Evolutionary conservation across 2,797 vertebrate species (phyloP).

Genomic region (Lemur catta): DNA sequence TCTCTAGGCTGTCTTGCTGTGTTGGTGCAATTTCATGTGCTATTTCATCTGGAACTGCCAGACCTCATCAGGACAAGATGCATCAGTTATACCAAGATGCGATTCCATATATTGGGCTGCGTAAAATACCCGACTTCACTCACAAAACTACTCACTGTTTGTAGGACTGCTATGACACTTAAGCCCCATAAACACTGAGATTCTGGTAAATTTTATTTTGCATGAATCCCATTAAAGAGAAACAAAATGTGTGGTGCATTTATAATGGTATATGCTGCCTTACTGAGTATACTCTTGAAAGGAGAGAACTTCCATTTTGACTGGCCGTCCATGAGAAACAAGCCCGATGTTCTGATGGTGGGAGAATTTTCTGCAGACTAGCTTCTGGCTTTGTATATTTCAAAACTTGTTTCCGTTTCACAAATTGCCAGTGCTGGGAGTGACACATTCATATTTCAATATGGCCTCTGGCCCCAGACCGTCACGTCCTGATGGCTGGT

Average conservation of each 20-base stretch:
- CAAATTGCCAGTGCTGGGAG: background rate
- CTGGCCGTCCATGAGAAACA: background rate
- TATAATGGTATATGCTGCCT: background rate
- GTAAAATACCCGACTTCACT: background rate
- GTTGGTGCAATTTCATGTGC: background rate
- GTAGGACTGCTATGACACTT: background rate
- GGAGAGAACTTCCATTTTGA: background rate
- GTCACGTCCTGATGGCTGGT: accelerated
- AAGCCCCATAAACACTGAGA: background rate
- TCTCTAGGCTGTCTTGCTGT: background rate
- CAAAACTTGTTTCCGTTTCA: background rate
- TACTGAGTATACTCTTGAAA: background rate
- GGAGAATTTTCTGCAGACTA: background rate
- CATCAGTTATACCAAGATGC: background rate
- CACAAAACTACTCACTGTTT: background rate
- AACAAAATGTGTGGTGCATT: background rate
- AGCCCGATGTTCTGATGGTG: background rate
- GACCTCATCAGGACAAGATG: background rate
- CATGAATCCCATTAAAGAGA: background rate
- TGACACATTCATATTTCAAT: background rate
- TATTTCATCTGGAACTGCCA: constrained; percentile 2
- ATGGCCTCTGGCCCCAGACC: background rate
- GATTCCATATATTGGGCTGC: background rate
- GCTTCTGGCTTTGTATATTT: background rate
- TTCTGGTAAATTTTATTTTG: background rate